phyloP scores from a whole-genome alignment of 2,797 vertebrate species.

The Takifugu ocellatus region DNA sequence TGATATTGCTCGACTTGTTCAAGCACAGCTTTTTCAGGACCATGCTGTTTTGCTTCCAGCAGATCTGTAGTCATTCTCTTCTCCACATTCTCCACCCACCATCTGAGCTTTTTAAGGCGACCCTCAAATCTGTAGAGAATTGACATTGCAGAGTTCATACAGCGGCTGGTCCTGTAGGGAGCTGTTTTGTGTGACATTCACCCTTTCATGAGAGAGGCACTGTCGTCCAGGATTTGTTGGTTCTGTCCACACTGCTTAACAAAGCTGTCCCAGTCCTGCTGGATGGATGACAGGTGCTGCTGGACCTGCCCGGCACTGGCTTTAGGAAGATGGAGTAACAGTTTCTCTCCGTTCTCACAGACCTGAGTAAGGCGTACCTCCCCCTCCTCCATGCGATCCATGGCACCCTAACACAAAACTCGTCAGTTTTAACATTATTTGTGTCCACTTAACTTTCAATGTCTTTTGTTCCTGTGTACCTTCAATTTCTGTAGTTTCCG shows the following conservation, averaged over 20 bases:
- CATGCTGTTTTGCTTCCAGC: constrained; percentile 80
- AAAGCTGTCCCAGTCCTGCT: constrained; percentile 89
- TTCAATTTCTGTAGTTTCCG: constrained; percentile 90
- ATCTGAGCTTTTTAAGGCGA: constrained; percentile 83
- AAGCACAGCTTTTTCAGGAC: constrained; percentile 85
- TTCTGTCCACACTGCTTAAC: constrained; percentile 87
- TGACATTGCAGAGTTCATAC: constrained; percentile 28
- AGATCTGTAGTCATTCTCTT: constrained; percentile 85
- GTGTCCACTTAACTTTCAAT: not conserved
- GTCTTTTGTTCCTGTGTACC: constrained; percentile 61
- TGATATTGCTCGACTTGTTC: constrained; percentile 90
- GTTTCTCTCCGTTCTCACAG: constrained; percentile 88
- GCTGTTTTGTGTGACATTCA: constrained; percentile 28
- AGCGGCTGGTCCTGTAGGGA: too few relatives aligned
- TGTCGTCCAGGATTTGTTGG: constrained; percentile 87
- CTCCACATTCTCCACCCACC: constrained; percentile 89
- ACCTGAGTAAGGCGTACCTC: constrained; percentile 83
- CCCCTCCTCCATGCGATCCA: constrained; percentile 86
- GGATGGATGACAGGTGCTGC: constrained; percentile 86
- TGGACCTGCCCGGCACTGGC: constrained; percentile 83
- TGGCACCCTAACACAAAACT: constrained; percentile 71
- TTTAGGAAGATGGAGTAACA: constrained; percentile 86
- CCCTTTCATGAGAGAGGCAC: constrained; percentile 79
- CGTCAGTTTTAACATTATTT: not conserved
- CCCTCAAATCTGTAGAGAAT: constrained; percentile 83